These are phyloP conservation scores for Eudasyphora cyanicolor DNA, from an alignment of 2,888 invertebrate genomes.

Conservation along the genomic window DNA sequence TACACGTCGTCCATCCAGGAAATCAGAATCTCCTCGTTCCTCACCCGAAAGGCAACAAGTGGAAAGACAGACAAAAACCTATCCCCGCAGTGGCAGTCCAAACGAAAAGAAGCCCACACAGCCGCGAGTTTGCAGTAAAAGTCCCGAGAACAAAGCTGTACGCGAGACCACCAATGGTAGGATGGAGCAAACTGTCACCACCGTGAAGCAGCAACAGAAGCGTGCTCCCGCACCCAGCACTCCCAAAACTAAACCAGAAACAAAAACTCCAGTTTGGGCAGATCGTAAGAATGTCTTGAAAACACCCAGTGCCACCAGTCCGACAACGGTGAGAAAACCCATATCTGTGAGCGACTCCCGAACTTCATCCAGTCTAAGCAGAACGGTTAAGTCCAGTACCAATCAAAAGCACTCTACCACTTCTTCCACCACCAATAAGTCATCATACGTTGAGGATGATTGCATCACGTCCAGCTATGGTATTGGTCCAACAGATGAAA, in stretches of 20 bases:
- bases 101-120: not conserved
- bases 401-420: constrained; percentile 70
- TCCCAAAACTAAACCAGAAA: constrained; percentile 55
- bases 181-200: constrained; percentile 33
- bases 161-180: constrained; percentile 4
- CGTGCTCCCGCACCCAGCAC: constrained; percentile 45
- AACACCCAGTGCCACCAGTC: constrained; percentile 49
- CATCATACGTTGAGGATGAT: constrained; percentile 79
- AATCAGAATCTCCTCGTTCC: not conserved
- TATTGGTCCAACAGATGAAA: constrained; percentile 90
- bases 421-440: constrained; percentile 69
- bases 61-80: not conserved
- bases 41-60: constrained; percentile 3
- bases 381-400: constrained; percentile 64
- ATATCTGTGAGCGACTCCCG: constrained; percentile 55
- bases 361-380: constrained; percentile 57
- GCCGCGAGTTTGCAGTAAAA: constrained; percentile 12
- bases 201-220: constrained; percentile 65
- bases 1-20: constrained; percentile 1
- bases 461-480: constrained; percentile 90
- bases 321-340: constrained; percentile 56
- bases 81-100: not conserved
- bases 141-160: constrained; percentile 45
- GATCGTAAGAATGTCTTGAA: constrained; percentile 75
- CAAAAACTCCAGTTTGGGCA: constrained; percentile 74